phyloP scores from a whole-genome alignment of 2,113 vertebrate genomes.

The Electrona antarctica region DNA sequence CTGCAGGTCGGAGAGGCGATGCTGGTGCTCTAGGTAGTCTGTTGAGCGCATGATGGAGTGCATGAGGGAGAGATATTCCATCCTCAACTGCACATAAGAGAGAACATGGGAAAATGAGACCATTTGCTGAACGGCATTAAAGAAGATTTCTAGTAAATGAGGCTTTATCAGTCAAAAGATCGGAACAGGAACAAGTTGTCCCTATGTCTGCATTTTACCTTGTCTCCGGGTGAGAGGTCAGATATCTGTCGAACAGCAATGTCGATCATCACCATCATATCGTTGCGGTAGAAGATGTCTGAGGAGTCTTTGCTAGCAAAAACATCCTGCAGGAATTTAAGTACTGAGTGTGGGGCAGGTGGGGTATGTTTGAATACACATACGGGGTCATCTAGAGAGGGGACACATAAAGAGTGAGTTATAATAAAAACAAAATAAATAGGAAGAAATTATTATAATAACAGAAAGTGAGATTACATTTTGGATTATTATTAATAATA shows the following conservation, averaged over 20 bases:
- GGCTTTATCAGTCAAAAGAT: too few species aligned
- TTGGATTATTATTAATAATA: not conserved
- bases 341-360: constrained; percentile 88
- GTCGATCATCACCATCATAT: constrained; percentile 99
- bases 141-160: too few species aligned
- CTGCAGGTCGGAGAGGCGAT: constrained; percentile 89
- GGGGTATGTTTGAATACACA: constrained; percentile 93
- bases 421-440: not conserved
- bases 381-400: constrained; percentile 88
- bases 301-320: constrained; percentile 86
- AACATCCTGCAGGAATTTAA: constrained; percentile 97
- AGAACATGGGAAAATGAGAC: constrained; percentile 17
- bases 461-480: too few species aligned
- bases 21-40: constrained; percentile 91
- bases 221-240: constrained; percentile 95
- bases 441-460: not conserved
- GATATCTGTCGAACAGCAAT: constrained; percentile 95
- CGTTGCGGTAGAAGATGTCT: constrained; percentile 92
- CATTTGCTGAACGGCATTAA: not conserved
- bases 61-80: constrained; percentile 98
- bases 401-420: constrained; percentile 5
- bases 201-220: constrained; percentile 76
- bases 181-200: too few species aligned
- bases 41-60: constrained; percentile 93
- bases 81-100: constrained; percentile 83